Evolutionary conservation across 2,888 invertebrate genomes (phyloP), one percentile per base, ranked within the genome.

Genomic region (Phyllotreta cruciferae): DNA sequence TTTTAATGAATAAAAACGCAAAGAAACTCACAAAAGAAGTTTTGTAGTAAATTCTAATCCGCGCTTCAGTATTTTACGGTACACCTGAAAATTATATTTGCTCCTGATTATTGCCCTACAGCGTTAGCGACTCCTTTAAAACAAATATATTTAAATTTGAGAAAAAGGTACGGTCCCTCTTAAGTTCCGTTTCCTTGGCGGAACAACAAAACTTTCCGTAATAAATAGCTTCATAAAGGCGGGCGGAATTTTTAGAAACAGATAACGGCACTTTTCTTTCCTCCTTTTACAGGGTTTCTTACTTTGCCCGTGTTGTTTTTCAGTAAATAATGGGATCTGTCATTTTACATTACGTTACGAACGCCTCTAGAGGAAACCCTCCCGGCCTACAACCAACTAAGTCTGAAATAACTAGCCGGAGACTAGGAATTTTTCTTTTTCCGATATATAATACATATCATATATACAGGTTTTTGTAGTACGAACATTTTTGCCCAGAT

Each of bases 321-420:
- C 79, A 72, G 81, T 81, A 81, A 81, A 81, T 82, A 82, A 82
- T 81, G 81, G 81, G 80, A 80, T 80, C 81, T 82, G 82, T 81
- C 82, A 82, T 81, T 81, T 81, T 79, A 78, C 79, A 81, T 82
- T 82, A 81, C 78, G 73, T 74, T 72, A 71, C 74, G 70, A 71
- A 71, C 72, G 75, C 76, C 77, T 75, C 74, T 62, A 68, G 78
- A 75, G 77, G 70, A 71, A 73, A 74, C 72, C 72, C 65, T 60
- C 71, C 13, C 52, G 65, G 68, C 70, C 71, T 70, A 68, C 63
- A 66, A 67, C 68, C 60, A 69, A 70, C 70, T 67, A 64, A 69
- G 64, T 66, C 68, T 71, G 67, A 70, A 63, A 66, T 71, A 71
- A 68, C 71, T 69, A 68, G 57, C 64, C 56, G 63, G 38, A 58